Conservation (phyloP, 2,797 vertebrate genomes). For the Parambassis ranga region DNA sequence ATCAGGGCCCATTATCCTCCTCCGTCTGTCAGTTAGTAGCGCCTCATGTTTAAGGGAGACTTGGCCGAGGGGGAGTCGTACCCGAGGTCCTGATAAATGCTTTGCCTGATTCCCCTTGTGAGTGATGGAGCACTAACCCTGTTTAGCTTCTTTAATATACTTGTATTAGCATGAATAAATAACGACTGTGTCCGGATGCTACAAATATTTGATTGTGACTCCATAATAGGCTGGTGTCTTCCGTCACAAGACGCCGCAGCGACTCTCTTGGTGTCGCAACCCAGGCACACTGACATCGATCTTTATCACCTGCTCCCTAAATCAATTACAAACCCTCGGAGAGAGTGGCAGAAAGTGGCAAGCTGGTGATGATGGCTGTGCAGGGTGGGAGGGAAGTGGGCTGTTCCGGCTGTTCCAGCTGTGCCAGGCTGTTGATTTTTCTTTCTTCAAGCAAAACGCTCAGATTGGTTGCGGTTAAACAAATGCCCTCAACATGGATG, state of each 20-base stretch:
- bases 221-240: constrained; percentile 91
- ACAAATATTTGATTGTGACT: constrained; percentile 98
- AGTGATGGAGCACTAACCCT: constrained; percentile 95
- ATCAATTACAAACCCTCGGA: constrained; percentile 80
- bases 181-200: constrained; percentile 91
- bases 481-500: not conserved
- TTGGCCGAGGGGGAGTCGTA: constrained; percentile 65
- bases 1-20: constrained; percentile 70
- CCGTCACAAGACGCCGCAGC: constrained; percentile 88
- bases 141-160: constrained; percentile 99
- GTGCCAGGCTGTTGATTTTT: constrained; percentile 25
- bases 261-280: constrained; percentile 92
- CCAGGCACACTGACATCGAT: constrained; percentile 85
- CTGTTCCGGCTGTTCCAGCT: too few relatives aligned
- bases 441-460: too few relatives aligned
- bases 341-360: constrained; percentile 55
- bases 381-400: too few relatives aligned
- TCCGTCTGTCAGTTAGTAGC: constrained; percentile 66
- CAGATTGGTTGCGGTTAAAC: not conserved
- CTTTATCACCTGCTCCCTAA: constrained; percentile 88
- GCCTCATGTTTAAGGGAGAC: constrained; percentile 37
- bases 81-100: constrained; percentile 89
- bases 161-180: constrained; percentile 99
- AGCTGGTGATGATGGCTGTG: constrained; percentile 33
- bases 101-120: constrained; percentile 91